Base-by-base conservation (phyloP, 2,888 invertebrate genomes). In the Campoletis raptor region DNA sequence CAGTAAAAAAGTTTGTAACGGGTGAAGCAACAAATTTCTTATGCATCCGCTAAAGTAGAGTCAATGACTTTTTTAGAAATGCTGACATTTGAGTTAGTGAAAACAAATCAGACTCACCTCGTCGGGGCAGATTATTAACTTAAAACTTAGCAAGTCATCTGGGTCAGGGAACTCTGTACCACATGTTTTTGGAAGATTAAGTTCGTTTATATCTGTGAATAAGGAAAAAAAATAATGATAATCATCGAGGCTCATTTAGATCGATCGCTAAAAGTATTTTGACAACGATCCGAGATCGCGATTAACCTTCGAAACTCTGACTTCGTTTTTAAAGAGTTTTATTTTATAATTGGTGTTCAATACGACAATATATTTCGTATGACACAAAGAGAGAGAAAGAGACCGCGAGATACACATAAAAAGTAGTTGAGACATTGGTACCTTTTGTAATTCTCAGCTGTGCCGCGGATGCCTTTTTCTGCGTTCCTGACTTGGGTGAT, bases 381-480 rank as follows among this genome's bases (percentile, higher is more conserved):
- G 61, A 30, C 5, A 30, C 15, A 61, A 4, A 57, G 10, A 57
- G 12, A 57, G 45, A 45, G 57, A 57, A 4, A 24, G 24, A 61
- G 2, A 30, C 15, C 30, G 2, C 30, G 15, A 57, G 52, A 73
- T 73, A 12, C 37, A 54, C n/a, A 85, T 15, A 45, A 15, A 37
- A 7, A 24, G 24, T 57, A 57, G 9, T 9, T n/a, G 18, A 30
- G 61, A 61, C 30, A 15, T 30, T 61, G 6, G 45, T 83, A 99
- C 99, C 99, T 98, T 99, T 99, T 94, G 98, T 98, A 93, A 99
- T 98, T 95, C 99, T 97, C 93, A 99, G 96, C 95, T 99, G 99
- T 89, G 99, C 99, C 92, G 99, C 99, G 90, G 99, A 98, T 89
- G 98, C 98, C 95, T 98, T 98, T 95, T 99, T 98, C 95, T 98